Base-by-base conservation (phyloP, 2,113 vertebrate genomes). In the Pseudorhombus dupliciocellatus region DNA sequence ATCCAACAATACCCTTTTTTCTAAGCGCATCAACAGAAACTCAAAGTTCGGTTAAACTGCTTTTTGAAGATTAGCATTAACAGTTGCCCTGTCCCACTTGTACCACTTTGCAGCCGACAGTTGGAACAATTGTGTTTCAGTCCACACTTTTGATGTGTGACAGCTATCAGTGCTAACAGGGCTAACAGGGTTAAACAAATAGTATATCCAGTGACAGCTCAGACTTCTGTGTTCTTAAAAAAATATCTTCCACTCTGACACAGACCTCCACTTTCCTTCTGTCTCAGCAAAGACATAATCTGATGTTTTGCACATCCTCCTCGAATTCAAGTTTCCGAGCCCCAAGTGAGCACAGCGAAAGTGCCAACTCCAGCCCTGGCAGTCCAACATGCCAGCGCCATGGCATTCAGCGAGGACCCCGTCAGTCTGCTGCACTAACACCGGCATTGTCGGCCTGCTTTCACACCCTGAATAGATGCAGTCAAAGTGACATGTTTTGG, bases 401-500 rank as follows among this genome's bases (percentile, higher is more conserved):
- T 85, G 66, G 83, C 86, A 83, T 68, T 42, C 53, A 76, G 65
- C 21, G 16, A 62, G 66, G 73, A 76, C 74, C 70, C 50, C 55
- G 74, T 80, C 83, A 86, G 84, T 78, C 81, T 75, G 78, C 80
- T 75, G 71, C 68, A 80, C 81, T 84, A 88, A 88, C 90, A 83
- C 56, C 57, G 3, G 64, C 71, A 83, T 73, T 89, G 86, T 84
- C 53, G 15, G 58, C 53, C 70, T 70, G 76, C 84, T 85, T 79
- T 85, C 82, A 77, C 79, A 77, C 81, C 53, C 81, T 86, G 83
- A 89, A 87, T 85, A 73, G 86, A 85, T 84, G 75, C 34, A 37
- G 11, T 40, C 34, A 77, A 72, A 81, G 73, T 66, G 66, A 79
- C 84, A 81, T 84, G 84, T 91, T 91, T 90, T 89, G 87, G 84